Percentiles rank a stretch among this genome's conserved stretches.
These are phyloP conservation scores for Cheilosia soror DNA, from an alignment of 2,888 invertebrate genomes.

Conservation along the genomic window DNA sequence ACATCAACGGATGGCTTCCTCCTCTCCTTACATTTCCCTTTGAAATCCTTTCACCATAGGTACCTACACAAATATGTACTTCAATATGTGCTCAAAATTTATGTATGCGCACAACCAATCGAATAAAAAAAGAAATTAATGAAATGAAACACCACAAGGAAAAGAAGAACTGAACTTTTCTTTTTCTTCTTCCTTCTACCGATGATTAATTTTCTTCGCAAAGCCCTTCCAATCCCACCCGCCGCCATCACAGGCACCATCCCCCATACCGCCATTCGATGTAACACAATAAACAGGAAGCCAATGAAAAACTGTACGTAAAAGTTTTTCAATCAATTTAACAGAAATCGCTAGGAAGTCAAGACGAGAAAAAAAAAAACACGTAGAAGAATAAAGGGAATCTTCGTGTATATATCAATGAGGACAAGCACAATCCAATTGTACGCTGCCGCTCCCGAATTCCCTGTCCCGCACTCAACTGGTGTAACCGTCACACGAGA, in stretches of 20 bases:
- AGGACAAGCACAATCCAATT: too few relatives aligned
- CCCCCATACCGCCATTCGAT: constrained; percentile 15
- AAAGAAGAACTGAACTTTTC: constrained; percentile 23
- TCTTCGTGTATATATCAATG: too few relatives aligned
- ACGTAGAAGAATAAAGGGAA: neutral
- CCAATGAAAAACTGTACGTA: constrained; percentile 68
- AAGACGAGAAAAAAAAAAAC: constrained; percentile 6
- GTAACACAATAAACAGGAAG: constrained; percentile 65
- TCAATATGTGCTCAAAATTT: neutral
- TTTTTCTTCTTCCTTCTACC: constrained; percentile 28
- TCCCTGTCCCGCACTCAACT: too few relatives aligned
- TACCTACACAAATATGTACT: neutral
- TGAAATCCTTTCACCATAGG: neutral
- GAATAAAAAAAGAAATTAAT: constrained; percentile 25
- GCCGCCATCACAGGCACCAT: neutral
- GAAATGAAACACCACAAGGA: constrained; percentile 36
- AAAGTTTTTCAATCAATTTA: constrained; percentile 76
- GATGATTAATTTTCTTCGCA: constrained; percentile 66
- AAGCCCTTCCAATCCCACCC: constrained; percentile 12
- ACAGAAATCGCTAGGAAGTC: constrained; percentile 41
- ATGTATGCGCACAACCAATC: constrained; percentile 33
- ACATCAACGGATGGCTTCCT: neutral
- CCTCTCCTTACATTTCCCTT: neutral
- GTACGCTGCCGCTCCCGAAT: too few relatives aligned
- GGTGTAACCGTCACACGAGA: neutral